A percentile compares a stretch with the other conserved stretches of the same genome.
These are phyloP conservation scores for Gobionotothen gibberifrons DNA, from an alignment of 2,797 vertebrate species.

Conservation along the genomic window DNA sequence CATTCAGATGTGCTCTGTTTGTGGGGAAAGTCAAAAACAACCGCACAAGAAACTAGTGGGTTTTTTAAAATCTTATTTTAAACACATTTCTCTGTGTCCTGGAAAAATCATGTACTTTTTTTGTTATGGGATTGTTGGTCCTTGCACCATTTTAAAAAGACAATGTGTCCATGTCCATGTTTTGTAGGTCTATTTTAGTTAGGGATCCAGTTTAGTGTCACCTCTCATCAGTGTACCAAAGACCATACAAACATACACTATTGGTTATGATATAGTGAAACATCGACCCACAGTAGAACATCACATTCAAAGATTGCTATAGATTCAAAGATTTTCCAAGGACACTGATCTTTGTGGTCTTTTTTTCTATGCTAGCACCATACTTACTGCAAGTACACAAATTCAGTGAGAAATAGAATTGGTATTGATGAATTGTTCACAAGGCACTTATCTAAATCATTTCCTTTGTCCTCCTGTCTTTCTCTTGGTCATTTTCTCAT, in stretches of 20 bases:
- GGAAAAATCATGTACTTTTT: slow-evolving; percentile 9
- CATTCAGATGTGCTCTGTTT: slow-evolving; percentile 42
- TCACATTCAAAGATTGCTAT: slow-evolving; percentile 65
- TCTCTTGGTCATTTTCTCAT: slow-evolving; percentile 50
- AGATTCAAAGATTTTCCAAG: slow-evolving; percentile 55
- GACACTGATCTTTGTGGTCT: slow-evolving; percentile 45
- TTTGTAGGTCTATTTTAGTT: background rate
- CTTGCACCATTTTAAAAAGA: slow-evolving; percentile 31
- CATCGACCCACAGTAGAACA: slow-evolving; percentile 60
- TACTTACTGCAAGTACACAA: slow-evolving; percentile 88
- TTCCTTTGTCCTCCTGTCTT: slow-evolving; percentile 62
- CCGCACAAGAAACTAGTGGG: slow-evolving; percentile 23
- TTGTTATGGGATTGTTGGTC: slow-evolving; percentile 43
- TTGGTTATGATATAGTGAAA: slow-evolving; percentile 50
- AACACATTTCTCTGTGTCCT: slow-evolving; percentile 35
- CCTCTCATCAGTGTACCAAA: slow-evolving; percentile 27
- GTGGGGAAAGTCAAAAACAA: slow-evolving; percentile 43
- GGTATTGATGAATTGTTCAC: slow-evolving; percentile 89
- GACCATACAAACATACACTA: slow-evolving; percentile 42
- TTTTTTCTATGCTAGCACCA: slow-evolving; percentile 88
- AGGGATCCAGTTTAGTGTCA: background rate
- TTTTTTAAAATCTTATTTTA: slow-evolving; percentile 17
- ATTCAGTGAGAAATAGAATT: slow-evolving; percentile 81
- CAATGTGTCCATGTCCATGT: background rate
- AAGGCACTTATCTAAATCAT: slow-evolving; percentile 92